Base-by-base conservation (phyloP, 2,797 vertebrate species). In the Sciurus vulgaris region DNA sequence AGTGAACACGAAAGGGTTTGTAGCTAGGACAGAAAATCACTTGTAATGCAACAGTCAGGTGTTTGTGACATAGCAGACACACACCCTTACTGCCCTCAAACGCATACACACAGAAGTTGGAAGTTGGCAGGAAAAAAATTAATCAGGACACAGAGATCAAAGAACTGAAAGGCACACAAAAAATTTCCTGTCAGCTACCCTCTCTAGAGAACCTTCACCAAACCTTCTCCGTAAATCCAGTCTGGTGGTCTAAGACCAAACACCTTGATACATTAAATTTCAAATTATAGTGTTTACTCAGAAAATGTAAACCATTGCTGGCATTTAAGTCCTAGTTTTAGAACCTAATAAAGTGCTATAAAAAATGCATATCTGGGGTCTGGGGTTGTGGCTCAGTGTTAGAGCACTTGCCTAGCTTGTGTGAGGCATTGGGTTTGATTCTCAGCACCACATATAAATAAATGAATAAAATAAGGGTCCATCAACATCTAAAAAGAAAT, bases 341-440 rank as follows among this genome's bases (percentile, higher is more conserved):
- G 51, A 81, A 41, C 18, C n/a, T 49, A 72, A 33, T 33, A 49
- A 35, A 41, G 5, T 24, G 73, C 49, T 33, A 72, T 51, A 51
- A 91, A 63, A 97, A 85, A 70, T 72, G n/a, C n/a, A 76, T 65
- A 78, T 90, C 38, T 47, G 44, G 44, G 44, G 44, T 47, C 44
- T 47, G 44, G 44, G 44, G 44, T 47, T 47, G 44, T 47, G 44
- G 44, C 44, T 47, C 44, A 47, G 44, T 47, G 44, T 1, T 47
- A 47, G 44, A 47, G 44, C 44, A 7, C 44, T 47, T 47, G 44
- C 9, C 44, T 9, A 47, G 44, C 44, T 7, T 47, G 44, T 47
- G 44, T 47, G 44, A 47, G 44, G 44, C 44, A 7, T 9, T 47
- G 44, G 44, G 44, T 47, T 47, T 47, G 44, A 47, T 47, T 47